phyloP scores from a whole-genome alignment of 1,140 invertebrate species.

The Zaprionus tsacasi region DNA sequence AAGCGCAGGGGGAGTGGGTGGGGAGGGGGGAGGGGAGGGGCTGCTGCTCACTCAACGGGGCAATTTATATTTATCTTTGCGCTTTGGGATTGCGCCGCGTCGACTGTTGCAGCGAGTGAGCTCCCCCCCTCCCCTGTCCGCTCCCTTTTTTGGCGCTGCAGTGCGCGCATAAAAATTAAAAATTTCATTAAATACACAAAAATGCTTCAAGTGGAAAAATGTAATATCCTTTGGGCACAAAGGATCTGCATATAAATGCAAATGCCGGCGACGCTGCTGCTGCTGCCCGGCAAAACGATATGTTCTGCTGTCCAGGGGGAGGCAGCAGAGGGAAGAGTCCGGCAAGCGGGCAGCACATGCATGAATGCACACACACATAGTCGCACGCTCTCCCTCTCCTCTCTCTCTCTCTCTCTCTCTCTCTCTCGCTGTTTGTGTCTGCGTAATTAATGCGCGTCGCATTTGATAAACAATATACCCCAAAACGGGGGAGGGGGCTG shows the following conservation, averaged over 20 bases:
- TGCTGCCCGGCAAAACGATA: conserved; percentile 39
- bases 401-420: background rate
- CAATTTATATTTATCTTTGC: conserved; percentile 42
- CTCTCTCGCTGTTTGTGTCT: conserved; percentile 21
- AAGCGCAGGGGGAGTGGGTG: background rate
- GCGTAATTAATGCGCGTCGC: conserved; percentile 43
- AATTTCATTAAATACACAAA: conserved; percentile 82
- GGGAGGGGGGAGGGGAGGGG: background rate
- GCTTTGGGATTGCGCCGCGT: conserved; percentile 44
- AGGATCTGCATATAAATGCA: conserved; percentile 82
- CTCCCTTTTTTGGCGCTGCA: conserved; percentile 4
- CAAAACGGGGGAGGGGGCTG: background rate
- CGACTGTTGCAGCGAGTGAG: conserved; percentile 10
- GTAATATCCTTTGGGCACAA: conserved; percentile 82
- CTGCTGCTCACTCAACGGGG: background rate
- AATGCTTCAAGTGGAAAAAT: conserved; percentile 82
- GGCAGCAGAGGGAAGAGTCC: background rate
- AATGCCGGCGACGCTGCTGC: conserved; percentile 44
- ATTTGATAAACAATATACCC: conserved; percentile 45
- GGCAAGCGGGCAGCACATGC: conserved; percentile 12
- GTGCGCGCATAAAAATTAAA: conserved; percentile 77
- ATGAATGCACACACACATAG: conserved; percentile 39
- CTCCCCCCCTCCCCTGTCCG: background rate
- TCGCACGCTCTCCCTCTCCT: background rate
- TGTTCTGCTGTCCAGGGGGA: conserved; percentile 16